phyloP scores from a whole-genome alignment of 35 echinoderm and acorn worm species.

The Apostichopus japonicus region DNA sequence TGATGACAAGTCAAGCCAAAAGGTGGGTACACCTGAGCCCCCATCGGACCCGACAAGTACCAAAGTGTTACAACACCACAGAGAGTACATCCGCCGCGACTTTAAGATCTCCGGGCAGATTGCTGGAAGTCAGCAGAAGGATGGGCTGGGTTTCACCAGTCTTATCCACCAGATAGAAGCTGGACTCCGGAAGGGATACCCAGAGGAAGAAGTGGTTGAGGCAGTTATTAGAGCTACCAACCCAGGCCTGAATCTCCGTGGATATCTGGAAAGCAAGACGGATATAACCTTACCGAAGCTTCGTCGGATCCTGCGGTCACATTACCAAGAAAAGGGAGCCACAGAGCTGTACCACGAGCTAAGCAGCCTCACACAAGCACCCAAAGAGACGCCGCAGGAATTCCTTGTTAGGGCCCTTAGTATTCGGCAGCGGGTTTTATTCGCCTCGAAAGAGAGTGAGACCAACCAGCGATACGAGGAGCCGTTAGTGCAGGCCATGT shows the following conservation, averaged over 20 bases:
- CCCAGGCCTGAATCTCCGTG: constrained; percentile 9
- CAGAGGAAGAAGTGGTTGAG: constrained; percentile 45
- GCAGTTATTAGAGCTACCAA: constrained; percentile 48
- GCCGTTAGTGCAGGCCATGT: constrained; percentile 58
- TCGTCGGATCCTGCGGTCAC: constrained; percentile 3
- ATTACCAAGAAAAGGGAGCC: constrained; percentile 59
- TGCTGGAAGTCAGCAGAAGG: constrained; percentile 29
- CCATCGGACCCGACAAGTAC: no score
- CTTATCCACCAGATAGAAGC: constrained; percentile 61
- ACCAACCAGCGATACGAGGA: constrained; percentile 25
- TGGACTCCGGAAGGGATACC: constrained; percentile 22
- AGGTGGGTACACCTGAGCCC: no score
- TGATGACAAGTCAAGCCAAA: no score
- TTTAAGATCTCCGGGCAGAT: no score
- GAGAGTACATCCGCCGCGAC: no score
- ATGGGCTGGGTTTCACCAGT: constrained; percentile 32
- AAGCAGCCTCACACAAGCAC: not conserved
- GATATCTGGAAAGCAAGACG: constrained; percentile 42
- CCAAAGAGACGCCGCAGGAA: constrained; percentile 47
- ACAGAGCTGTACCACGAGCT: constrained; percentile 69
- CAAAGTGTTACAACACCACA: no score
- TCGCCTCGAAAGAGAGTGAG: constrained; percentile 35
- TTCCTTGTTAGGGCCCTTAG: constrained; percentile 61
- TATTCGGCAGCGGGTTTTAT: constrained; percentile 49
- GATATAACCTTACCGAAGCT: constrained; percentile 1